These are phyloP conservation scores for Burhinus bistriatus DNA, from an alignment of 2,113 vertebrate genomes.

Conservation along the genomic window DNA sequence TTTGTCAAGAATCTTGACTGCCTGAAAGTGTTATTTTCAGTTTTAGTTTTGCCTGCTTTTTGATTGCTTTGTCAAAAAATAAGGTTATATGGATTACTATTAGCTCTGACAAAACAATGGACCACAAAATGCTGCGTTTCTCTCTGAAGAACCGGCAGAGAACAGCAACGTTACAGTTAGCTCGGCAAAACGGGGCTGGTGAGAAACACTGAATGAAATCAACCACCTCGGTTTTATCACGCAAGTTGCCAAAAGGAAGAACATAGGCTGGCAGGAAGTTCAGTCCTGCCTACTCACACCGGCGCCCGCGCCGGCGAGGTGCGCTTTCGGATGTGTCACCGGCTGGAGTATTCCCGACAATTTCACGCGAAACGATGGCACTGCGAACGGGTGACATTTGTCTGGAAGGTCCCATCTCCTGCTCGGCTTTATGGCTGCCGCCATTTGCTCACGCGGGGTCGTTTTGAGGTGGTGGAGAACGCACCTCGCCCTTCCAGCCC, in stretches of 20 bases:
- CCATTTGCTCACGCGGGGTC: not conserved
- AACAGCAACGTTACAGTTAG: not conserved
- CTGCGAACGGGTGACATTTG: not conserved
- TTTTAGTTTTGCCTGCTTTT: not conserved
- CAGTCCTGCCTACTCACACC: not conserved
- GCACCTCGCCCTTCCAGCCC: not conserved
- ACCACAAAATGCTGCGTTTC: not conserved
- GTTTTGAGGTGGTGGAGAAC: fast-evolving
- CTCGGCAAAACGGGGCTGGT: not conserved
- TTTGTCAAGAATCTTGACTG: not conserved
- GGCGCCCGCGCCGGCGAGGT: fast-evolving
- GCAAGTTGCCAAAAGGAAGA: not conserved
- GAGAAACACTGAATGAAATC: not conserved
- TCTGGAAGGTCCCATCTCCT: not conserved
- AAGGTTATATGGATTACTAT: not conserved
- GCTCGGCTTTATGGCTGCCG: fast-evolving
- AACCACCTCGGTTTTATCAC: not conserved
- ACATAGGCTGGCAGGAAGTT: not conserved
- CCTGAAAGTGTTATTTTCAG: not conserved
- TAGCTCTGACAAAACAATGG: not conserved
- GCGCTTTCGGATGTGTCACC: not conserved
- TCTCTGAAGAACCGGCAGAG: not conserved
- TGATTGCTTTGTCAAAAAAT: not conserved
- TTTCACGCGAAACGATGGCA: not conserved
- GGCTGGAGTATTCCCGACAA: not conserved